Base-by-base conservation (phyloP, 2,113 vertebrate species). In the Indicator maculatus region DNA sequence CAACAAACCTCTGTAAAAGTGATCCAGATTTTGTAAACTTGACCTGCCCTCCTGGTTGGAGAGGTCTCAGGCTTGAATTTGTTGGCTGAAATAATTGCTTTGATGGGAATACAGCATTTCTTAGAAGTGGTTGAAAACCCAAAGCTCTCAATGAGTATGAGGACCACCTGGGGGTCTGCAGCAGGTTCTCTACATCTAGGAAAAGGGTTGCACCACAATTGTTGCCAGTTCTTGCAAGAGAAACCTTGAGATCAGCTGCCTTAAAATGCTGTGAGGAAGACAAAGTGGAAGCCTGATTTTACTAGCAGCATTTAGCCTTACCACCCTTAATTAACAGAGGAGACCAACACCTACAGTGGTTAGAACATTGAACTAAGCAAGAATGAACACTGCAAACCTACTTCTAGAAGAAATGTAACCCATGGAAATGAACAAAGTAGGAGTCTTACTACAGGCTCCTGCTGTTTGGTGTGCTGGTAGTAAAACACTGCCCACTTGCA, bases 401-500 rank as follows among this genome's bases (percentile, higher is more conserved):
- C 16, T 77, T 71, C 21, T 75, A 55, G 27, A 77, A 69, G 64
- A 91, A 38, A n/a, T 23, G 11, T 24, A 71, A 47, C 13, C 38
- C 0, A 0, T 0, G 0, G 52, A 86, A 88, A 72, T 28, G 5
- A 90, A 52, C 2, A 14, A 73, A 87, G 69, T 39, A 19, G 1
- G 56, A 88, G 67, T 36, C 19, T 53, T 53, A 65, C 66, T 52
- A 45, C 21, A 73, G 17, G 16, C 27, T 91, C 52, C 72, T 90
- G 64, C 56, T 86, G 11, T 66, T 81, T 45, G 41, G 17, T 2
- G 1, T 56, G 11, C 76, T 63, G 75, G 39, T 23, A 72, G 27
- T 80, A 55, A 77, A 80, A 4, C 8, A 36, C 11, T 16, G 11
- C 16, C 33, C 5, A 1, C 69, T 58, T 71, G 72, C 80, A 92